Base-by-base conservation (phyloP, 2,888 invertebrate species). In the Geophilus truncorum region DNA sequence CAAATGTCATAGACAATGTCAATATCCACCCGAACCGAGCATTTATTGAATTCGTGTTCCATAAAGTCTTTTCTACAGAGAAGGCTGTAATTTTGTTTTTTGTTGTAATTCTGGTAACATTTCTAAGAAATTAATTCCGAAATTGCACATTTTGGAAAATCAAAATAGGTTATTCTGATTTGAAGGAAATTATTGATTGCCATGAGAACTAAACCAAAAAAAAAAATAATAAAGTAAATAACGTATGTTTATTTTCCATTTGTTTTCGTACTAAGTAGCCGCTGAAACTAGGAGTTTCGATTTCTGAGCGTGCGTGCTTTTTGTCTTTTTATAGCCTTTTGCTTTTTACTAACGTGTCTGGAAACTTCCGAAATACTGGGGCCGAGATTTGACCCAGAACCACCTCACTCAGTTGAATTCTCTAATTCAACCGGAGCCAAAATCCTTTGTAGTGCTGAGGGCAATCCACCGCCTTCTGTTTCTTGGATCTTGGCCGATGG, bases 391-490 rank as follows among this genome's bases (percentile, higher is more conserved):
- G 36, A 15, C 6, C 23, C 25, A 3, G 78, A 78, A 36, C 78
- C 78, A 12, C 36, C 78, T 36, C 36, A 78, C 34, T 18, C 36
- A 3, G 36, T 34, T 12, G 78, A 78, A 78, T 78, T 78, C 10
- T 78, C 78, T 1, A 78, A 78, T 32, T 34, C 78, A 25, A 78
- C 78, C n/a, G 78, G 78, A 21, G 36, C 36, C 6, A 78, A 32
- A 21, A 34, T 78, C 23, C 34, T 18, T 25, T 78, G 78, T 36
- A 4, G 34, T 5, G 78, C 78, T n/a, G 21, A 25, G 18, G 78
- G 78, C 0, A 78, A n/a, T 15, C 78, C 78, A 34, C 32, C 5
- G 15, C 78, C 78, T 15, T n/a, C 78, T 12, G 36, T 78, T 36
- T 30, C 32, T 32, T 78, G 78, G 78, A 18, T 78, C 3, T 78